A percentile compares a stretch with the other conserved stretches of the same genome.
These are phyloP conservation scores for Amyelois transitella DNA, from an alignment of 1,140 invertebrate species.

Conservation along the genomic window DNA sequence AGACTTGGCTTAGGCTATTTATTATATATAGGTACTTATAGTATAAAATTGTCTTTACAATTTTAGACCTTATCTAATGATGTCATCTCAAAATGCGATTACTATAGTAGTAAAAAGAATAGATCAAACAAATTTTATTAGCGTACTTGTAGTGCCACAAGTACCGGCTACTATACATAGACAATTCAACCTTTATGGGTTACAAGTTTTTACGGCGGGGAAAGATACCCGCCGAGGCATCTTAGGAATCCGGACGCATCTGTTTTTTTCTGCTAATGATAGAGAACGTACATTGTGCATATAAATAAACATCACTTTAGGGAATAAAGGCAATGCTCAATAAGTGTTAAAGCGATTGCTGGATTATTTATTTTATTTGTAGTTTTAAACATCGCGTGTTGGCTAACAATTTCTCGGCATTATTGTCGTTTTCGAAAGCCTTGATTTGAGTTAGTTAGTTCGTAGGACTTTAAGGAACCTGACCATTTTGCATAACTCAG, in stretches of 20 bases:
- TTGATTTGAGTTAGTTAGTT: too few relatives aligned
- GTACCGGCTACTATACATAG: background rate
- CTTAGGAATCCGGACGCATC: conserved; percentile 3
- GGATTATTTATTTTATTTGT: background rate
- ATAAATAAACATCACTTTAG: conserved; percentile 1
- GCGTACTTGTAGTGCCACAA: background rate
- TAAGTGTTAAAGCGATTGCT: background rate
- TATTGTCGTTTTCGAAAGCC: too few relatives aligned
- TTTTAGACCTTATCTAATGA: too few relatives aligned
- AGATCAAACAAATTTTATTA: too few relatives aligned
- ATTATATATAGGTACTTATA: too few relatives aligned
- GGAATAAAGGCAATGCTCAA: background rate
- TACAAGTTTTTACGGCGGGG: background rate
- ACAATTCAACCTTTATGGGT: background rate
- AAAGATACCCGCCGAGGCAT: background rate
- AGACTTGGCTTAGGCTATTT: too few relatives aligned
- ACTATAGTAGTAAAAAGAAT: too few relatives aligned
- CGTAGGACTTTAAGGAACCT: too few relatives aligned
- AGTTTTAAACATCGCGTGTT: background rate
- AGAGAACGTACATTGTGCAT: background rate
- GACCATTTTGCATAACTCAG: too few relatives aligned
- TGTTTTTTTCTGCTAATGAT: conserved; percentile 5
- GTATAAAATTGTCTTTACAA: too few relatives aligned
- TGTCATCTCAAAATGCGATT: too few relatives aligned
- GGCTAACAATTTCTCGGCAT: background rate